These are phyloP conservation scores for Hassar affinis DNA, from an alignment of 2,113 vertebrate species.

Conservation along the genomic window DNA sequence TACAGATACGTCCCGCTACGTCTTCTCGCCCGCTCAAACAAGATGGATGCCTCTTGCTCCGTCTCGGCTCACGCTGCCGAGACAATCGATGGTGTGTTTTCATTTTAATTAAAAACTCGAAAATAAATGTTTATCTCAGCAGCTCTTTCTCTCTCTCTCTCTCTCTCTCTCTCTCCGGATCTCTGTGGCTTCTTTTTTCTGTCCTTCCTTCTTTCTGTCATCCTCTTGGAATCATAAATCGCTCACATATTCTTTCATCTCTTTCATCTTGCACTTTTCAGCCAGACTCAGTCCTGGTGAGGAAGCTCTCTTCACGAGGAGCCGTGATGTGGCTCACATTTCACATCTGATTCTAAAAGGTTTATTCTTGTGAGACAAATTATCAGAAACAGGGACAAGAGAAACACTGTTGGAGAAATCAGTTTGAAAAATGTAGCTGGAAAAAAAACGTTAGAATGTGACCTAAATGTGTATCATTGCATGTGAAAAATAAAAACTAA, in stretches of 20 bases:
- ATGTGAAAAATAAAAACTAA: no score
- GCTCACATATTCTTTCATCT: background rate
- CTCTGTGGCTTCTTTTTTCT: background rate
- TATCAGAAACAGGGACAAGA: no score
- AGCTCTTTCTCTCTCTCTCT: no score
- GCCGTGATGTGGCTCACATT: slow-evolving; percentile 16
- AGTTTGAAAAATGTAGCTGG: no score
- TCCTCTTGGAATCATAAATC: background rate
- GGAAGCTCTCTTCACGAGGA: background rate
- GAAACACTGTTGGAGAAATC: background rate
- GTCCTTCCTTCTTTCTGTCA: background rate
- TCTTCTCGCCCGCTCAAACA: slow-evolving; percentile 38
- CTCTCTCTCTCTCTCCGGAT: background rate
- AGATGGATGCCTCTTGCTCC: slow-evolving; percentile 47
- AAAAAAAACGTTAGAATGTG: no score
- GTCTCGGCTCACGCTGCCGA: slow-evolving; percentile 32
- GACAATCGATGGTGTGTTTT: slow-evolving; percentile 54
- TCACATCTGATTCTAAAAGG: no score
- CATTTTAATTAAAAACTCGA: slow-evolving; percentile 59
- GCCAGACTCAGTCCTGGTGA: background rate
- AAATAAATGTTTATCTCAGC: slow-evolving; percentile 50
- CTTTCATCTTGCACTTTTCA: background rate
- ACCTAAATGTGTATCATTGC: no score
- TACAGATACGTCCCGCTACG: slow-evolving; percentile 31
- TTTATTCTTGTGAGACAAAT: no score